Base-by-base conservation (phyloP, 2,113 vertebrate species). In the Myodes glareolus region DNA sequence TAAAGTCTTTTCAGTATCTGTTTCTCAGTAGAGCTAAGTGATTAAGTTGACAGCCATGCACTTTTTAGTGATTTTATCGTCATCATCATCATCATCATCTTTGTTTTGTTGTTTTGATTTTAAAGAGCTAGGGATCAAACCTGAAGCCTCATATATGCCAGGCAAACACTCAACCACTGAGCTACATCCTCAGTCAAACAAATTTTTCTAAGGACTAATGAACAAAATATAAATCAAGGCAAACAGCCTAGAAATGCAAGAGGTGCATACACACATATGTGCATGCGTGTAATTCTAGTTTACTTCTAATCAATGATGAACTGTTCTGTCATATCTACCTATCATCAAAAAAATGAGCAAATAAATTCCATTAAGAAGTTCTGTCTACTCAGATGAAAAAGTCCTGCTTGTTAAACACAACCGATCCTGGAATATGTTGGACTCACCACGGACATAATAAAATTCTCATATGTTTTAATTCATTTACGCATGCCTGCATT, bases 391-490 rank as follows among this genome's bases (percentile, higher is more conserved):
- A 98, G 97, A 97, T 92, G 52, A 98, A 98, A 95, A 75, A 96
- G 76, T 58, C 94, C 94, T 72, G 93, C n/a, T 82, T 85, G 58
- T 97, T 98, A 96, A 85, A 93, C 7, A 21, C 21, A 63, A 76
- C 92, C 94, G 90, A 92, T 95, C 97, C 98, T 90, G 92, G 88
- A 97, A 94, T 96, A 78, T 63, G 61, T 91, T 96, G 97, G 95
- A 98, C 96, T 92, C 86, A 98, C 98, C 95, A 67, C 97, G 94
- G 82, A 94, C 96, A 88, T 98, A 98, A 98, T 98, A 98, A 98
- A 98, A 98, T 97, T 94, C 98, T 98, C 99, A 98, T 98, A 95
- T 99, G 99, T 98, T 99, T 99, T 98, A 99, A 99, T 99, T 99
- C 98, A 98, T 99, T 98, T 99, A 98, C 95, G 98, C 98, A 99